Evolutionary conservation across 2,888 invertebrate genomes (phyloP), one percentile per base, ranked within the genome.

Genomic region (Helleia helle): DNA sequence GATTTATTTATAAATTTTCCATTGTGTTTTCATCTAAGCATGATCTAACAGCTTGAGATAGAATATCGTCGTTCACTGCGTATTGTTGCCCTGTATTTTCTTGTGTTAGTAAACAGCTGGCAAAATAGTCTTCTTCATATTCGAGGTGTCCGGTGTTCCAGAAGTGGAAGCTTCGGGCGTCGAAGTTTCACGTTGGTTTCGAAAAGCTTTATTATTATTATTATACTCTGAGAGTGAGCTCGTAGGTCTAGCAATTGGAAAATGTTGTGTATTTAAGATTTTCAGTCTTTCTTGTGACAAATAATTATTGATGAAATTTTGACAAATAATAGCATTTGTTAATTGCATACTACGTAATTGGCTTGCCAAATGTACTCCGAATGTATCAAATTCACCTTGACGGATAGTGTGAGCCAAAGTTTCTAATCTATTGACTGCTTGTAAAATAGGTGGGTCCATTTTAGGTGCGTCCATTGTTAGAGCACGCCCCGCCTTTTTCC

Each of bases 81-180:
- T n/a, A n/a, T n/a, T n/a, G n/a, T n/a, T n/a, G n/a, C n/a, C 18
- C 18, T 18, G 18, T 18, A 18, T 18, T 18, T 18, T 18, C 18
- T 18, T 18, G 18, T 18, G 18, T 18, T 4, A 18, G 18, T 18
- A 18, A 18, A 18, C 18, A 18, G 3, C 18, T 58, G 59, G 59
- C 54, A 60, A 56, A 60, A 56, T 58, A 58, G 54, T 60, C 56
- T 58, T 18, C 18, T n/a, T 57, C 56, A 54, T 57, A 59, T 8
- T 59, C 53, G 58, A 58, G 47, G 54, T 58, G 54, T 46, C 50
- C n/a, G n/a, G n/a, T n/a, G n/a, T 56, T 55, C 54, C 15, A 48
- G 54, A 55, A 58, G 52, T 54, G 49, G 52, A 52, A 49, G 46
- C 36, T 41, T 39, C 30, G 47, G 29, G 29, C 49, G 52, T 50